A percentile compares a stretch with the other conserved stretches of the same genome.
Evolutionary conservation across 2,888 invertebrate species (phyloP).

Genomic region (Hirtodrosophila alboralis): DNA sequence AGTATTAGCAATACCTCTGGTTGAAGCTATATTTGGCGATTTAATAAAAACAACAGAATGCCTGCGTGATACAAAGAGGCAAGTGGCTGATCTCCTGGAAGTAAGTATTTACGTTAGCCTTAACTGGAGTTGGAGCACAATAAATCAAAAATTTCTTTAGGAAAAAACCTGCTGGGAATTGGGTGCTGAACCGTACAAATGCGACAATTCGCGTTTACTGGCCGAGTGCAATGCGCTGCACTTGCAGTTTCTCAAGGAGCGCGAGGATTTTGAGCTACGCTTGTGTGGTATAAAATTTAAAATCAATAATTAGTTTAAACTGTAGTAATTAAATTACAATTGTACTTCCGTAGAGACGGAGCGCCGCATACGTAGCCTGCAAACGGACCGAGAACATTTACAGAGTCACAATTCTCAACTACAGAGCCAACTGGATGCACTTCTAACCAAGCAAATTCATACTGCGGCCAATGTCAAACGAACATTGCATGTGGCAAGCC

Average conservation of each 20-base stretch:
- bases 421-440: constrained; percentile 84
- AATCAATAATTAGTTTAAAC: neutral
- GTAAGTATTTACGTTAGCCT: constrained; percentile 79
- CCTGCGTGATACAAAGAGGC: constrained; percentile 91
- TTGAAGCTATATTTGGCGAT: constrained; percentile 92
- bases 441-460: constrained; percentile 84
- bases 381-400: constrained; percentile 85
- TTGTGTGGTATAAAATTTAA: constrained; percentile 84
- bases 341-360: constrained; percentile 84
- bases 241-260: constrained; percentile 87
- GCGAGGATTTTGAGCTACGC: constrained; percentile 87
- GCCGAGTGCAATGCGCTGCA: constrained; percentile 91
- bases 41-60: constrained; percentile 94
- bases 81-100: constrained; percentile 89
- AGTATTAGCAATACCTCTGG: constrained; percentile 90
- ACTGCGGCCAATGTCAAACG: constrained; percentile 34
- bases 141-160: constrained; percentile 82
- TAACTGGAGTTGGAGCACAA: neutral
- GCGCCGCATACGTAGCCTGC: constrained; percentile 85
- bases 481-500: constrained; percentile 7
- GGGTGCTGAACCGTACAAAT: constrained; percentile 91
- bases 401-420: constrained; percentile 85
- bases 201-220: constrained; percentile 90
- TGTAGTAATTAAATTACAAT: neutral
- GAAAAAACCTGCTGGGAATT: constrained; percentile 89